Percentiles rank a stretch among this genome's conserved stretches.
Conservation (phyloP, 2,797 vertebrate species). For the Natrix natrix region DNA sequence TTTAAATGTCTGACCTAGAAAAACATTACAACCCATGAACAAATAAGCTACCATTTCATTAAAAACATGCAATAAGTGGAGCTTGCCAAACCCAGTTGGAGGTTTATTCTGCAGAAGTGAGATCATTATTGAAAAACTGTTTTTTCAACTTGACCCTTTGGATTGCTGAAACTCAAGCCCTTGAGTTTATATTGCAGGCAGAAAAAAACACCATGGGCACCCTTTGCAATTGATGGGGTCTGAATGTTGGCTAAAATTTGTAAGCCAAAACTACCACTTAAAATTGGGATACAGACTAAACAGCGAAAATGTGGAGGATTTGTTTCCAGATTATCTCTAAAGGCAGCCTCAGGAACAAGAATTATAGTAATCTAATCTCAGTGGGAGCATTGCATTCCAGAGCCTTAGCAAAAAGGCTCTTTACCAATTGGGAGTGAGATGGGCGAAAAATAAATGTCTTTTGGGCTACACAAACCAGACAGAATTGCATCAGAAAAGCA, state of each 20-base stretch:
- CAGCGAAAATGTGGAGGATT: neutral
- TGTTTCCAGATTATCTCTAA: neutral
- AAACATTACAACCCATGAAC: neutral
- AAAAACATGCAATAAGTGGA: neutral
- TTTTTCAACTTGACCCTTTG: neutral
- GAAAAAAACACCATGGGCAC: neutral
- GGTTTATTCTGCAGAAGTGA: neutral
- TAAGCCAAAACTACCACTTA: neutral
- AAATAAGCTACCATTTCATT: neutral
- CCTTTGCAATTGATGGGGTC: neutral
- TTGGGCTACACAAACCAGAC: neutral
- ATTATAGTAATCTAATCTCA: neutral
- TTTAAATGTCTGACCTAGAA: neutral
- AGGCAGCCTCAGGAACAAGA: neutral
- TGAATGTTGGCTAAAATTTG: neutral
- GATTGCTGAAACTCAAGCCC: neutral
- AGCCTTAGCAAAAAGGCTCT: neutral
- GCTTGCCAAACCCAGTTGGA: neutral
- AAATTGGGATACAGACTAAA: neutral
- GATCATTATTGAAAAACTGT: neutral
- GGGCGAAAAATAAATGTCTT: neutral
- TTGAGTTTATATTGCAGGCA: neutral
- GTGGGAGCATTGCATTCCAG: neutral
- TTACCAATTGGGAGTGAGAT: neutral
- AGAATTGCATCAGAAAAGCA: neutral